phyloP scores from a whole-genome alignment of 2,113 vertebrate genomes.

The Dasyprocta punctata region DNA sequence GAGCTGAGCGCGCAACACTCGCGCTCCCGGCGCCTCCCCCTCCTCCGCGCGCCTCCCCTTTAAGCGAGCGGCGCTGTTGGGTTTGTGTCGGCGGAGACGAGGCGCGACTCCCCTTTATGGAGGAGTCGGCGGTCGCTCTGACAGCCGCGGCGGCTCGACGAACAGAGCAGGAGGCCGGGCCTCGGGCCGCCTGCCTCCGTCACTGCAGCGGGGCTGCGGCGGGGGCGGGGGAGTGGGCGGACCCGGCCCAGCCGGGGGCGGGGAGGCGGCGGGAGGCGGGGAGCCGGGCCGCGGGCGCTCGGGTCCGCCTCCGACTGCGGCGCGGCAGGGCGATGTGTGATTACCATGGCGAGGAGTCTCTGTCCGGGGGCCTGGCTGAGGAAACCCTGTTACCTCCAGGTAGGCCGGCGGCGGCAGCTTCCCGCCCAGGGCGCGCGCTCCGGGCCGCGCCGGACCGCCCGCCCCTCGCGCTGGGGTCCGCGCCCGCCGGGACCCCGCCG shows the following conservation, averaged over 20 bases:
- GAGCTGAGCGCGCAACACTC: not conserved
- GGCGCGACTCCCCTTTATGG: slow-evolving; percentile 71
- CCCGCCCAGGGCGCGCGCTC: not conserved
- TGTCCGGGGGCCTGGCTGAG: slow-evolving; percentile 91
- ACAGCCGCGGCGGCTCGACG: not conserved
- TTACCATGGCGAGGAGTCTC: slow-evolving; percentile 93
- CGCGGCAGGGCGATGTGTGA: slow-evolving; percentile 90
- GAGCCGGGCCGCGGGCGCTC: not conserved
- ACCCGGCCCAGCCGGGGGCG: slow-evolving; percentile 67
- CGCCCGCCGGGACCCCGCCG: not conserved
- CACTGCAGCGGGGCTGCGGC: slow-evolving; percentile 38
- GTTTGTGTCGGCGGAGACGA: slow-evolving; percentile 78
- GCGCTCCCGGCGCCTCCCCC: not conserved
- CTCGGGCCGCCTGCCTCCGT: not conserved
- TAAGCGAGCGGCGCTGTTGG: slow-evolving; percentile 51
- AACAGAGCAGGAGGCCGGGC: not conserved
- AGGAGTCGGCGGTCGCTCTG: not conserved
- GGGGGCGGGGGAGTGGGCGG: slow-evolving; percentile 74
- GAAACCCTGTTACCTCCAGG: slow-evolving; percentile 91
- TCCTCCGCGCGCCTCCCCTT: slow-evolving; percentile 73
- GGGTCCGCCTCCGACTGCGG: slow-evolving; percentile 77
- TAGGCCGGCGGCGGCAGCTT: slow-evolving; percentile 83
- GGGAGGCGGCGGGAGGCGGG: slow-evolving; percentile 48
- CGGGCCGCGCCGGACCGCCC: not conserved
- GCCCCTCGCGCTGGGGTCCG: not conserved